phyloP scores from a whole-genome alignment of 2,888 invertebrate genomes.

The Drosophila maculinotata region DNA sequence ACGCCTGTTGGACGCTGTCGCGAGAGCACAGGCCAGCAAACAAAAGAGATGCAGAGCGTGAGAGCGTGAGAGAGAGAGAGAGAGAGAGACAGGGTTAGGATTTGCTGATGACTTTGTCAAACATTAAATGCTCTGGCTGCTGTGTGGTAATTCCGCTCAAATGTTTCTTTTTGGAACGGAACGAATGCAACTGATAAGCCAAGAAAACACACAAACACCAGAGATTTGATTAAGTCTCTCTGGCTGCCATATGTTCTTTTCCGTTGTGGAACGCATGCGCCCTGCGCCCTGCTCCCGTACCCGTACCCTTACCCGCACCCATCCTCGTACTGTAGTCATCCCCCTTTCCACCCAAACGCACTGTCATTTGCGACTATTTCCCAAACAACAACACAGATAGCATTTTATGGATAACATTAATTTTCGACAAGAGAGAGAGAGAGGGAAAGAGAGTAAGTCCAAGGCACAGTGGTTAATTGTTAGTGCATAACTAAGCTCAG shows the following conservation, averaged over 20 bases:
- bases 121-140: slow-evolving; percentile 16
- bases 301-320: background rate
- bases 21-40: slow-evolving; percentile 21
- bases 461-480: slow-evolving; percentile 55
- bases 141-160: slow-evolving; percentile 37
- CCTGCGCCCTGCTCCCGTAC: slow-evolving; percentile 39
- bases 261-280: slow-evolving; percentile 54
- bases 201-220: slow-evolving; percentile 15
- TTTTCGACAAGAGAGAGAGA: slow-evolving; percentile 27
- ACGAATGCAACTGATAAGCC: slow-evolving; percentile 63
- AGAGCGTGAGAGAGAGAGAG: background rate
- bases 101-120: slow-evolving; percentile 35
- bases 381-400: slow-evolving; percentile 51
- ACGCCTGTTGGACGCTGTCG: slow-evolving; percentile 71
- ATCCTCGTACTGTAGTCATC: slow-evolving; percentile 8
- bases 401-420: slow-evolving; percentile 66
- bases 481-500: background rate
- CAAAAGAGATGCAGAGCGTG: slow-evolving; percentile 12
- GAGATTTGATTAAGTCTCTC: slow-evolving; percentile 19
- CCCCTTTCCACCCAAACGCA: slow-evolving; percentile 8
- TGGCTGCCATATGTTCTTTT: slow-evolving; percentile 48
- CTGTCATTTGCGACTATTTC: slow-evolving; percentile 27
- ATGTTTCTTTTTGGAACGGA: slow-evolving; percentile 33
- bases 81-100: background rate
- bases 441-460: slow-evolving; percentile 21